These are phyloP conservation scores for Lacerta viridis DNA, from an alignment of 2,797 vertebrate genomes.

Conservation along the genomic window DNA sequence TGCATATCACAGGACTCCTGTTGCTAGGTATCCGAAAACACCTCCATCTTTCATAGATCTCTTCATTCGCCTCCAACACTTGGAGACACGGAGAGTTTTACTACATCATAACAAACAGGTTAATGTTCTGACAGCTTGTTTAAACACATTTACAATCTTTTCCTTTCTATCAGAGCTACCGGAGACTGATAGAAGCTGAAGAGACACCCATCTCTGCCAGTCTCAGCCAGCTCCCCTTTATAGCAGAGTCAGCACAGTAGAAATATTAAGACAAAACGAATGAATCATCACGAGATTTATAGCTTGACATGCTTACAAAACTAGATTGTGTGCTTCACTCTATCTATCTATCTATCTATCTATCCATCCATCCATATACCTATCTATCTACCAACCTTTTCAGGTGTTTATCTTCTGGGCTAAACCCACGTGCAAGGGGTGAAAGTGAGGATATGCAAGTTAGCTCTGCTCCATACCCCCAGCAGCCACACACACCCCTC, in stretches of 20 bases:
- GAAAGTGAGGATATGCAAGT: neutral
- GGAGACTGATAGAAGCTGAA: constrained; percentile 47
- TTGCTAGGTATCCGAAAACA: constrained; percentile 4
- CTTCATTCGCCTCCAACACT: neutral
- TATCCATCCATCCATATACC: neutral
- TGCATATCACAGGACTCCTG: neutral
- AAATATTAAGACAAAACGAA: constrained; percentile 52
- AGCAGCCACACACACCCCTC: neutral
- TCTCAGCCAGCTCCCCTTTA: neutral
- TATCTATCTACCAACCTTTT: neutral
- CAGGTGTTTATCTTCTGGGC: neutral
- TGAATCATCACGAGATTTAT: constrained; percentile 31
- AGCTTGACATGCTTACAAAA: constrained; percentile 48
- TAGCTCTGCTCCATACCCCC: neutral
- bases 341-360: neutral
- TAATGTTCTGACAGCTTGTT: constrained; percentile 34
- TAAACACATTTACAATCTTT: constrained; percentile 22
- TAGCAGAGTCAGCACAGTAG: neutral
- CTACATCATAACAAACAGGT: constrained; percentile 13
- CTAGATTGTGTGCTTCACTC: constrained; percentile 53
- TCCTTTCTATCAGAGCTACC: constrained; percentile 11
- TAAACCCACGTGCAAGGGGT: neutral
- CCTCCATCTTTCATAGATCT: neutral
- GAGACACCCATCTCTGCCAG: constrained; percentile 2
- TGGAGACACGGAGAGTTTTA: constrained; percentile 35